Percentiles rank a stretch among this genome's conserved stretches.
These are phyloP conservation scores for Morbakka virulenta DNA, from an alignment of 30 jellyfish, hydroid and myxozoan species.

Conservation along the genomic window DNA sequence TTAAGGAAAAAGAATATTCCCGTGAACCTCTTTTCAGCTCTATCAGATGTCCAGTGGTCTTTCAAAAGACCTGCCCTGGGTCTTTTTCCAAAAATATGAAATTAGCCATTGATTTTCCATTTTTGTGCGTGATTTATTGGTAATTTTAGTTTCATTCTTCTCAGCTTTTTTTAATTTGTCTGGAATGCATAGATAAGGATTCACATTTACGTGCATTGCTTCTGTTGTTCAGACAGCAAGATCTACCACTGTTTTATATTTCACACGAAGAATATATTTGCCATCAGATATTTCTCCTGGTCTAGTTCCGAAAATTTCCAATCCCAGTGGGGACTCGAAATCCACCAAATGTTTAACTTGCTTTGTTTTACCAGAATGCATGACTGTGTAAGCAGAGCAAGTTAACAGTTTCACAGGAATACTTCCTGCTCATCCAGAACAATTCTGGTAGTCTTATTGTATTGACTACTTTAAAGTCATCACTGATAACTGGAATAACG, in stretches of 20 bases:
- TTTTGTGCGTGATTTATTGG: background rate
- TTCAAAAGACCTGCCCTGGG: no score
- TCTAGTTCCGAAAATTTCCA: constrained; percentile 47
- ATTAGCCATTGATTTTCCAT: background rate
- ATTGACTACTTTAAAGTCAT: constrained; percentile 20
- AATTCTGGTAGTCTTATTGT: constrained; percentile 14
- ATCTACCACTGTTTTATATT: constrained; percentile 47
- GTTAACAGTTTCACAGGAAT: constrained; percentile 49
- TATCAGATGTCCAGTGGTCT: no score
- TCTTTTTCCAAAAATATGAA: constrained; percentile 26
- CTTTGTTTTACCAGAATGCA: constrained; percentile 55
- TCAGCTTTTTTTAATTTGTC: constrained; percentile 23
- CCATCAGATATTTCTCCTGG: constrained; percentile 50
- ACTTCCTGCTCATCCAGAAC: constrained; percentile 28
- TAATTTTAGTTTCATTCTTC: background rate
- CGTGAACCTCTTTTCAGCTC: no score
- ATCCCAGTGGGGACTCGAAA: constrained; percentile 63
- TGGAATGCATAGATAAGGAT: constrained; percentile 24
- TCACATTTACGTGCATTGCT: constrained; percentile 49
- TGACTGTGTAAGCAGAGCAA: constrained; percentile 62
- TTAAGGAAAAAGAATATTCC: no score
- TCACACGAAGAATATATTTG: constrained; percentile 41
- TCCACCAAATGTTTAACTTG: constrained; percentile 52
- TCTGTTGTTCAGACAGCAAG: constrained; percentile 59
- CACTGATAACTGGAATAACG: constrained; percentile 55